Evolutionary conservation across 1,140 invertebrate genomes (phyloP), one percentile per base, ranked within the genome.

Genomic region (Bacillus rossius): DNA sequence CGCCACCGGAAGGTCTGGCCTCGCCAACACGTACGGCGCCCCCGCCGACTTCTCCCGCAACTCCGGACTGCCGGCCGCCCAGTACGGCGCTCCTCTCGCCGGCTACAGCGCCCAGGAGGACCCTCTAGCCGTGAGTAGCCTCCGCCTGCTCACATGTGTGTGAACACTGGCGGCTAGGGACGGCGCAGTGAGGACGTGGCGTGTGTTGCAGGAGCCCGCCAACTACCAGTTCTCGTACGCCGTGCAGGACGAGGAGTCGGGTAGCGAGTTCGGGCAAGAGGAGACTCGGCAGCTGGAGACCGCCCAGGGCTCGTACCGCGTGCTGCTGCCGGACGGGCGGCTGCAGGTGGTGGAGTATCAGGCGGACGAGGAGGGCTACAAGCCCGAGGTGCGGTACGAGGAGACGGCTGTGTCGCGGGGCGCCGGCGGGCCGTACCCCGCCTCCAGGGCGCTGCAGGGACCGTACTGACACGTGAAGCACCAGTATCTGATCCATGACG

Each of bases 301-400:
- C 34, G 84, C 89, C 52, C 84, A 82, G 69, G 91, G 91, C 68
- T 83, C 87, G 70, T 94, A 92, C 79, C 86, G 90, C 75, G 90
- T 92, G 65, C 75, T 91, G 37, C 79, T 93, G 66, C 89, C 91
- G 50, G 91, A 92, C 76, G 91, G 90, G 67, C 84, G 88, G 70
- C 88, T 85, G 72, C 89, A 92, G 77, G 81, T 90, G 65, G 88
- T 94, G 40, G 82, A 88, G 69, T 94, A 92, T 72, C 83, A 88
- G 71, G 89, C 88, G 2, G 89, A 89, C 70, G 78, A 81, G 65
- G 84, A 87, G 56, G 90, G 91, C 65, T 92, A 88, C 73, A 87
- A 88, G 71, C 89, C 90, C 57, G 82, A 84, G 68, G 84, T 93
- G 61, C 84, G 83, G 67, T 92, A 92, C 69, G 87, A 91, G 78